phyloP scores from a whole-genome alignment of 1,140 invertebrate species.

The Aphaenogaster rudis region DNA sequence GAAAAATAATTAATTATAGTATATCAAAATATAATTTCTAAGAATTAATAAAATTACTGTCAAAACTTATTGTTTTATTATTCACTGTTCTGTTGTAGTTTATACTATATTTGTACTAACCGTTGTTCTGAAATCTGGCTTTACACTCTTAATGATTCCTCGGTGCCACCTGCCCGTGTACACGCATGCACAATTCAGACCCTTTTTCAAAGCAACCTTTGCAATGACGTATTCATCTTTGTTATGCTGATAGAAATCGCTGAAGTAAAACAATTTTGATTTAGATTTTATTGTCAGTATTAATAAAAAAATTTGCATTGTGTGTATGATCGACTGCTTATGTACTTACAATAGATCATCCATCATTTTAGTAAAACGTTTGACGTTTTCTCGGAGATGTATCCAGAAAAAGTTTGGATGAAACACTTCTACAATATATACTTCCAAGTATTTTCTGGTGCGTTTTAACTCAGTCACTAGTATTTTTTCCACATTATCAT shows the following conservation, averaged over 20 bases:
- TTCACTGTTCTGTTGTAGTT: background rate
- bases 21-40: background rate
- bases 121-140: constrained; percentile 74
- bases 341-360: constrained; percentile 77
- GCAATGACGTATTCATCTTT: constrained; percentile 76
- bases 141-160: constrained; percentile 79
- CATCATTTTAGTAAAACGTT: constrained; percentile 77
- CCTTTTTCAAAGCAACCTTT: constrained; percentile 77
- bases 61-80: constrained; percentile 1
- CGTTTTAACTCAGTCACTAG: constrained; percentile 66
- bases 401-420: constrained; percentile 85
- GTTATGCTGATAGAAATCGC: constrained; percentile 77
- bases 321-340: background rate
- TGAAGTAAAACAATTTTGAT: constrained; percentile 62
- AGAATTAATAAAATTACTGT: constrained; percentile 5
- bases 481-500: constrained; percentile 79
- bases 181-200: constrained; percentile 81
- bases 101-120: constrained; percentile 66
- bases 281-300: constrained; percentile 6
- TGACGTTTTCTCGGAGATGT: constrained; percentile 69
- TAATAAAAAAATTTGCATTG: background rate
- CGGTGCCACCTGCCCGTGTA: constrained; percentile 82
- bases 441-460: constrained; percentile 64
- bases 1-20: constrained; percentile 52
- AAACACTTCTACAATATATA: constrained; percentile 79